A percentile compares a stretch with the other conserved stretches of the same genome.
phyloP scores from a whole-genome alignment of 2,797 vertebrate genomes.

The Myiothlypis chrysogaster region DNA sequence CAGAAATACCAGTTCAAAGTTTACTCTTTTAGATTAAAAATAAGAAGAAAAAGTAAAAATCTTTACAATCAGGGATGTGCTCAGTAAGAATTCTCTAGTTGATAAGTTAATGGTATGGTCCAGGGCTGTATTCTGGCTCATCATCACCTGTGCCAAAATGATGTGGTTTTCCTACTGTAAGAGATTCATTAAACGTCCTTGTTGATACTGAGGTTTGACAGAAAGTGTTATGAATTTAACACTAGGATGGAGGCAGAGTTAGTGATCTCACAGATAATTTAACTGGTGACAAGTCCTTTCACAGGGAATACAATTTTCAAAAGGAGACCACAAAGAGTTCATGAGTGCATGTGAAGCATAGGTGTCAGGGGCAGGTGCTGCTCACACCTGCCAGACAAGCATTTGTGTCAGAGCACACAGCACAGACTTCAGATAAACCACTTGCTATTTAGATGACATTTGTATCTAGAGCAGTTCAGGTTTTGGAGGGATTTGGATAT shows the following conservation, averaged over 20 bases:
- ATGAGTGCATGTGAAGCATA: background rate
- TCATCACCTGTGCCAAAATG: background rate
- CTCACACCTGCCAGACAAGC: background rate
- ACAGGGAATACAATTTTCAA: background rate
- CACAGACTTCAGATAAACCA: background rate
- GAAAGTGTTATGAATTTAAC: conserved; percentile 19
- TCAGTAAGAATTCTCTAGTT: background rate
- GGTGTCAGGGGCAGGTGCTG: background rate
- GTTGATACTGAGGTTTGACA: background rate
- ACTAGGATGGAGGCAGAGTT: background rate
- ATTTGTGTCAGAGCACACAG: background rate
- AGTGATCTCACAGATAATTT: conserved; percentile 14
- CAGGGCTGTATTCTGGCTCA: background rate
- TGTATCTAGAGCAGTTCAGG: background rate
- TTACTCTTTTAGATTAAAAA: background rate
- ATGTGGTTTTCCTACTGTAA: background rate
- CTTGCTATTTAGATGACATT: background rate
- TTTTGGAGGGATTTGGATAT: background rate
- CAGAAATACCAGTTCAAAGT: background rate
- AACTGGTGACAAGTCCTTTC: background rate
- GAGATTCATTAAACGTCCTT: background rate
- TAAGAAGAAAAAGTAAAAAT: background rate
- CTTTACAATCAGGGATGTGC: background rate
- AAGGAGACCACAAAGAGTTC: background rate
- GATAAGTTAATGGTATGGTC: background rate